phyloP scores from a whole-genome alignment of 2,888 invertebrate species.

The Torymus auratus region DNA sequence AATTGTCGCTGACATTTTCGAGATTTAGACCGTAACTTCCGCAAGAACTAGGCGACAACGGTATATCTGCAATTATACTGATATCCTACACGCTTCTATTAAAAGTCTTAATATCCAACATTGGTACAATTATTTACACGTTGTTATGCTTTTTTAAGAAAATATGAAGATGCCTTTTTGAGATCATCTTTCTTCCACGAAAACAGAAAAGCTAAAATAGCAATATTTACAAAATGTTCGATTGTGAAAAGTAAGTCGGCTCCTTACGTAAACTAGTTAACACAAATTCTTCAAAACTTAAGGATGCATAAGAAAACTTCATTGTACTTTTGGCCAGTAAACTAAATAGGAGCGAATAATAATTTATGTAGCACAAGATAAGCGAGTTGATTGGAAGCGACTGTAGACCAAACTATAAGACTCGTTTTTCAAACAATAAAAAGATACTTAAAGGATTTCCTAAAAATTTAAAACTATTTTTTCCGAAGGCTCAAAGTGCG shows the following conservation, averaged over 20 bases:
- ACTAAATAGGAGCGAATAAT: conserved; percentile 32
- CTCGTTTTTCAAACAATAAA: conserved; percentile 26
- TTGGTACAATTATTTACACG: conserved; percentile 57
- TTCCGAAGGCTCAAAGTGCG: conserved; percentile 37
- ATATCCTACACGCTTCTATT: conserved; percentile 49
- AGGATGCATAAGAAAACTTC: conserved; percentile 46
- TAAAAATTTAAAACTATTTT: conserved; percentile 25
- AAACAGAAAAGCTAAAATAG: conserved; percentile 54
- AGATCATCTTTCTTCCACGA: conserved; percentile 55
- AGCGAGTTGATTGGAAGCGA: conserved; percentile 41
- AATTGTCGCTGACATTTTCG: conserved; percentile 34
- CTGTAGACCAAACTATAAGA: conserved; percentile 20
- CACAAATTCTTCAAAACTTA: conserved; percentile 43
- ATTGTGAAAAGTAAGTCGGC: conserved; percentile 53
- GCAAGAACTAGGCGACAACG: conserved; percentile 49
- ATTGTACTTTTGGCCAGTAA: conserved; percentile 53
- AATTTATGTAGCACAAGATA: conserved; percentile 35
- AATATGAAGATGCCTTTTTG: conserved; percentile 54
- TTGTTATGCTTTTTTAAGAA: conserved; percentile 55
- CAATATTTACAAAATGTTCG: conserved; percentile 57
- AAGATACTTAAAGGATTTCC: conserved; percentile 24
- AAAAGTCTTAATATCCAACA: conserved; percentile 54
- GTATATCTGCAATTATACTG: conserved; percentile 7
- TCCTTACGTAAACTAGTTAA: conserved; percentile 51
- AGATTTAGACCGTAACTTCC: conserved; percentile 48